Evolutionary conservation across 2,797 vertebrate species (phyloP).

Genomic region (Liasis olivaceus): DNA sequence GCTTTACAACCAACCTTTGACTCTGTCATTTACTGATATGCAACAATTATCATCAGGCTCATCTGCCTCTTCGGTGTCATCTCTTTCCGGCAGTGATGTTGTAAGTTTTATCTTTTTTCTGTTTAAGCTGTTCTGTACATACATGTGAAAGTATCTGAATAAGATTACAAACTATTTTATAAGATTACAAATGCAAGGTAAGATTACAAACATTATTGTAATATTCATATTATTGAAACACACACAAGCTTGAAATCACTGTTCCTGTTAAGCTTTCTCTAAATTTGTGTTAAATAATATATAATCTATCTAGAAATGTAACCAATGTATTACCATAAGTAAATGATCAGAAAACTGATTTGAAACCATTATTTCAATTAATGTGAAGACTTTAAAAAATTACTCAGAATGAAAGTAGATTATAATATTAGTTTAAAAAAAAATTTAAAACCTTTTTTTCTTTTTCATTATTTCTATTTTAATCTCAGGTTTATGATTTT

Average conservation of each 20-base stretch:
- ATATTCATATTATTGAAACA: not conserved
- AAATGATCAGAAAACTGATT: not conserved
- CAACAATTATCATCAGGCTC: conserved; percentile 87
- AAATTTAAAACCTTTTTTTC: not conserved
- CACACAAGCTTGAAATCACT: not conserved
- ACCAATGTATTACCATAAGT: not conserved
- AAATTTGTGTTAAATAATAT: not conserved
- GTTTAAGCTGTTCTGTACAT: conserved; percentile 29
- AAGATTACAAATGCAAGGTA: not conserved
- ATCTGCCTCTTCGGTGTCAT: conserved; percentile 90
- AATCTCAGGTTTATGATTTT: not conserved
- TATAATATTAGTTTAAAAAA: not conserved
- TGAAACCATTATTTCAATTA: conserved; percentile 2
- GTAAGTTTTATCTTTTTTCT: conserved; percentile 74
- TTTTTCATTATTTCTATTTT: not conserved
- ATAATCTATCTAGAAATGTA: not conserved
- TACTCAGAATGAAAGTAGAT: not conserved
- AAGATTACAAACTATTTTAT: not conserved
- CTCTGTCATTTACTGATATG: conserved; percentile 87
- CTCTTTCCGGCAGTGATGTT: conserved; percentile 92
- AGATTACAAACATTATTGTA: not conserved
- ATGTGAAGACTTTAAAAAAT: not conserved
- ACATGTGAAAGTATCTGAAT: conserved; percentile 1
- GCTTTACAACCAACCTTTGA: conserved; percentile 83
- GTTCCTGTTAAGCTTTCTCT: not conserved